Base-by-base conservation (phyloP, 2,797 vertebrate species). In the Huso huso region DNA sequence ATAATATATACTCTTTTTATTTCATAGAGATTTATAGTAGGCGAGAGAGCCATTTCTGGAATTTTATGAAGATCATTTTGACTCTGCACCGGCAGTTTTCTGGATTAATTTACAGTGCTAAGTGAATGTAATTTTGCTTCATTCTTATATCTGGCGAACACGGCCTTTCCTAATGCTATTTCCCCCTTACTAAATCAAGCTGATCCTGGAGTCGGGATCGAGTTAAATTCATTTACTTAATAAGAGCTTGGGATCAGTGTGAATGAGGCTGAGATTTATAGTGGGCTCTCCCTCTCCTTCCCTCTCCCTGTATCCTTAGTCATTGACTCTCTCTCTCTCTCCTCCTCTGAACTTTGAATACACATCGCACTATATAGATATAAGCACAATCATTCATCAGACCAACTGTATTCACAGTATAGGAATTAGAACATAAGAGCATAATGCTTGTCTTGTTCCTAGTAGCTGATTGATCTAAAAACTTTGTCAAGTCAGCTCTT, bases 31-130 rank as follows among this genome's bases (percentile, higher is more conserved):
- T 89, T 87, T 86, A 90, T 83, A 83, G 81, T 84, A 78, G 70
- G 68, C 84, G 79, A 63, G 82, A 37, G 83, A 86, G 85, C 81
- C 87, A 72, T 70, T 88, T 89, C 67, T 69, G 79, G 74, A 73
- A 84, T 93, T 93, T 93, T 92, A 92, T 92, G 89, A 86, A 82
- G 89, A 91, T 94, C 88, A 92, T 93, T 94, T 91, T 89, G 86
- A 79, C 83, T 88, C 87, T 88, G 91, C 89, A 93, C 88, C 90
- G 86, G 81, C 84, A 81, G 89, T 90, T 91, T 70, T 88, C 86
- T 83, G 83, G 90, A 88, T 92, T 92, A 89, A 92, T 93, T 90
- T 87, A 80, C 84, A 75, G 75, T 82, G 84, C 88, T 91, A 91
- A 91, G 88, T 90, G 89, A 89, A 89, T 87, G 84, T 87, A 71